A percentile compares a stretch with the other conserved stretches of the same genome.
phyloP scores from a whole-genome alignment of 2,797 vertebrate species.

The Borostomias antarcticus region DNA sequence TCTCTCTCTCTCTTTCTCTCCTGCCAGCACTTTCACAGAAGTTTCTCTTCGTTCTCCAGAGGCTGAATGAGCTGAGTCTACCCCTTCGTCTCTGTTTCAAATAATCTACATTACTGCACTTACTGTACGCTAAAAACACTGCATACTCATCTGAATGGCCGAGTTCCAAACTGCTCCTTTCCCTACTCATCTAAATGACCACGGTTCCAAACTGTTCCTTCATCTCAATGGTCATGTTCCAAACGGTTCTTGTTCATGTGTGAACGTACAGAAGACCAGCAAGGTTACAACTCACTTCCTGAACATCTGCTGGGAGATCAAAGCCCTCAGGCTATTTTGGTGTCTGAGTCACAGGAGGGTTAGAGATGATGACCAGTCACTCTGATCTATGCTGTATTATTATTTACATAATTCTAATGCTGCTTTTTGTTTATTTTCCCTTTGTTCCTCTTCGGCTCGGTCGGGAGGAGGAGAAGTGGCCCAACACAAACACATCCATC shows the following conservation, averaged over 20 bases:
- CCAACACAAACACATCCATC: neutral
- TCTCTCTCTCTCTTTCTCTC: neutral
- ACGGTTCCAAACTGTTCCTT: neutral
- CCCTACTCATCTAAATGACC: conserved; percentile 1
- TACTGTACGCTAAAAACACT: neutral
- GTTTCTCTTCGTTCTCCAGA: neutral
- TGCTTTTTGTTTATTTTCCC: conserved; percentile 71
- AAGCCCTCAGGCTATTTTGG: conserved; percentile 67
- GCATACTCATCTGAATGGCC: neutral
- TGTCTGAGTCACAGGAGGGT: conserved; percentile 64
- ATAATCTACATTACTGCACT: neutral
- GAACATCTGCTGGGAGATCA: conserved; percentile 79
- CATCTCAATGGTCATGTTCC: conserved; percentile 35
- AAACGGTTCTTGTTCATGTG: conserved; percentile 51
- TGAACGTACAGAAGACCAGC: conserved; percentile 55
- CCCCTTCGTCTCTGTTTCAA: neutral
- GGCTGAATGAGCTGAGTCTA: neutral
- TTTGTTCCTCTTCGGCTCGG: conserved; percentile 43
- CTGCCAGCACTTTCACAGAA: neutral
- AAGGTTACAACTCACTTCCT: conserved; percentile 67
- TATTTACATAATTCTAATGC: conserved; percentile 68
- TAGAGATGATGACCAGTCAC: conserved; percentile 49
- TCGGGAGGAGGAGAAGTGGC: conserved; percentile 22
- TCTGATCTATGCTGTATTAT: conserved; percentile 60
- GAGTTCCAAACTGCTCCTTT: neutral